phyloP scores from a whole-genome alignment of 2,797 vertebrate species.

The Cirrhinus mrigala region DNA sequence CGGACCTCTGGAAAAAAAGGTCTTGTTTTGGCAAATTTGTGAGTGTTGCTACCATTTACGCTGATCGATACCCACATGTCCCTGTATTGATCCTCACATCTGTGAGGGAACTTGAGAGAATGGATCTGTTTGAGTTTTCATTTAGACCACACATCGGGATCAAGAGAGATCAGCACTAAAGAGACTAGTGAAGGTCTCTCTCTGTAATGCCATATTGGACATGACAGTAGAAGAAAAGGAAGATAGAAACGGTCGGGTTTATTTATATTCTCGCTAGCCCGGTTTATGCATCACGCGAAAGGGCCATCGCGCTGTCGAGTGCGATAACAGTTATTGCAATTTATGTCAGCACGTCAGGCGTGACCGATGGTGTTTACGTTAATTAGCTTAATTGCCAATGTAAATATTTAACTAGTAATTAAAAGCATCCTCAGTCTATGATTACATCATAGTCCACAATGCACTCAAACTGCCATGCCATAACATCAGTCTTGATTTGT shows the following conservation, averaged over 20 bases:
- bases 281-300: constrained; percentile 2
- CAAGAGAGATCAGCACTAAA: constrained; percentile 65
- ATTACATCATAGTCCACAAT: constrained; percentile 28
- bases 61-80: constrained; percentile 83
- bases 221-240: constrained; percentile 37
- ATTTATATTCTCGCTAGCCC: neutral
- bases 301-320: neutral
- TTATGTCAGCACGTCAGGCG: neutral
- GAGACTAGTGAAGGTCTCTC: constrained; percentile 53
- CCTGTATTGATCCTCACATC: constrained; percentile 80
- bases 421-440: constrained; percentile 26
- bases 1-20: constrained; percentile 61
- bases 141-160: constrained; percentile 78
- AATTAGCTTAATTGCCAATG: constrained; percentile 23
- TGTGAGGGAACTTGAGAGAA: constrained; percentile 79
- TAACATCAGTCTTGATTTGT: constrained; percentile 60
- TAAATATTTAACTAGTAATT: constrained; percentile 37
- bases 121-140: constrained; percentile 81
- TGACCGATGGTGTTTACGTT: constrained; percentile 1
- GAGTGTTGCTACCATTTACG: constrained; percentile 81
- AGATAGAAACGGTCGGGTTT: constrained; percentile 22
- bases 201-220: constrained; percentile 48
- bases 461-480: constrained; percentile 29
- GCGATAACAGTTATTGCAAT: neutral
- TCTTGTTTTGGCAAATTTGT: constrained; percentile 71